Conservation (phyloP, 2,888 invertebrate species). For the Andrena haemorrhoa region DNA sequence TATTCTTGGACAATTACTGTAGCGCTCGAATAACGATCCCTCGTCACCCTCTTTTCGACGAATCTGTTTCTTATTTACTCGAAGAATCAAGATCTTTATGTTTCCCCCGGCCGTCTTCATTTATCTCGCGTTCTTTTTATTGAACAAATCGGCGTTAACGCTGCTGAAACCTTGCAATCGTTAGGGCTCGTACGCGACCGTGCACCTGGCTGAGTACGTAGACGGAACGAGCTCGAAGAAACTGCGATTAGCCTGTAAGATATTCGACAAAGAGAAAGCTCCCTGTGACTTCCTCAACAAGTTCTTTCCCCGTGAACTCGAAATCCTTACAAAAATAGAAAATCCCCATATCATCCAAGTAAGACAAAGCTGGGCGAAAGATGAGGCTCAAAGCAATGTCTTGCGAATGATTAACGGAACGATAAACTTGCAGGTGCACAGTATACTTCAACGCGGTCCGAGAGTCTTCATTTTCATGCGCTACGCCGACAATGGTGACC, state of each 20-base stretch:
- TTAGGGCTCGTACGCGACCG: slow-evolving; percentile 95
- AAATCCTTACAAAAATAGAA: slow-evolving; percentile 94
- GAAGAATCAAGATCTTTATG: not conserved
- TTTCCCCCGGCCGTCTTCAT: not conserved
- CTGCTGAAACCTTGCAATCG: slow-evolving; percentile 1
- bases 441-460: slow-evolving; percentile 93
- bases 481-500: slow-evolving; percentile 94
- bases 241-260: slow-evolving; percentile 94
- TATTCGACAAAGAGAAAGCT: slow-evolving; percentile 95
- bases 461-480: slow-evolving; percentile 96
- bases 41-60: not conserved
- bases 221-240: slow-evolving; percentile 90
- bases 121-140: not conserved
- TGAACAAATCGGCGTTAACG: not conserved
- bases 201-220: slow-evolving; percentile 93
- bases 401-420: not conserved
- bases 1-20: not conserved
- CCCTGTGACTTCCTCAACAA: slow-evolving; percentile 95
- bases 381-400: not conserved
- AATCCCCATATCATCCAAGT: slow-evolving; percentile 95
- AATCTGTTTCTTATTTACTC: not conserved
- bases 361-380: slow-evolving; percentile 35
- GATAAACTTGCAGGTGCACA: slow-evolving; percentile 90
- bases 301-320: slow-evolving; percentile 97
- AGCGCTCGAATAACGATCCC: not conserved